phyloP scores from a whole-genome alignment of 2,888 invertebrate species.

The Digitonthophagus gazella region DNA sequence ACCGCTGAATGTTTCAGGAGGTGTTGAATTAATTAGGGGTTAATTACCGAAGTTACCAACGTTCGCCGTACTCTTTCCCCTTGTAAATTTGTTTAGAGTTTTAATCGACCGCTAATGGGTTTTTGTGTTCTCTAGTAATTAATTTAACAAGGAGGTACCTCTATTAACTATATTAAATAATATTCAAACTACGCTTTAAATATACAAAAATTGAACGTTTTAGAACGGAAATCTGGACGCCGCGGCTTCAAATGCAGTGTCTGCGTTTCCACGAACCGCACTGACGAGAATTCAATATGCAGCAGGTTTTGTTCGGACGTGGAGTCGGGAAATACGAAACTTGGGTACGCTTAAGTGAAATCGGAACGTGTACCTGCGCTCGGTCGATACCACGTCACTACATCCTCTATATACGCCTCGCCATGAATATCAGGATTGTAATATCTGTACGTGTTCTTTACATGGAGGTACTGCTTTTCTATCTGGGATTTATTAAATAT shows the following conservation, averaged over 20 bases:
- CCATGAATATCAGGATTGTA: background rate
- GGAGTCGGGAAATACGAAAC: background rate
- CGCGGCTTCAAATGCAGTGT: background rate
- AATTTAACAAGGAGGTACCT: background rate
- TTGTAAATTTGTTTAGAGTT: background rate
- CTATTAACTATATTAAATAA: too few relatives aligned
- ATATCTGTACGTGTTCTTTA: background rate
- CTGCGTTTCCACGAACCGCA: background rate
- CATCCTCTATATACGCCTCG: background rate
- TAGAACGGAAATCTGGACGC: background rate
- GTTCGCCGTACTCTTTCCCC: background rate
- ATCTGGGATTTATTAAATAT: too few relatives aligned
- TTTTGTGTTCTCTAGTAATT: background rate
- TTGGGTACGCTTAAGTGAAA: background rate
- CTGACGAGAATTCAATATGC: background rate
- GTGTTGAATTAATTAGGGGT: slow-evolving; percentile 11
- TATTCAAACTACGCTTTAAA: too few relatives aligned
- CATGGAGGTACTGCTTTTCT: background rate
- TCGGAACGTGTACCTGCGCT: background rate
- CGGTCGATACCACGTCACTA: background rate
- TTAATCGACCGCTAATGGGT: background rate
- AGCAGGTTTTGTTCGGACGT: background rate
- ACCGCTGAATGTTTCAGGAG: slow-evolving; percentile 6
- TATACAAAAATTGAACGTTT: too few relatives aligned
- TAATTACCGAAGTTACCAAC: slow-evolving; percentile 8